phyloP scores from a whole-genome alignment of 2,888 invertebrate genomes.

The Herminia tarsipennalis region DNA sequence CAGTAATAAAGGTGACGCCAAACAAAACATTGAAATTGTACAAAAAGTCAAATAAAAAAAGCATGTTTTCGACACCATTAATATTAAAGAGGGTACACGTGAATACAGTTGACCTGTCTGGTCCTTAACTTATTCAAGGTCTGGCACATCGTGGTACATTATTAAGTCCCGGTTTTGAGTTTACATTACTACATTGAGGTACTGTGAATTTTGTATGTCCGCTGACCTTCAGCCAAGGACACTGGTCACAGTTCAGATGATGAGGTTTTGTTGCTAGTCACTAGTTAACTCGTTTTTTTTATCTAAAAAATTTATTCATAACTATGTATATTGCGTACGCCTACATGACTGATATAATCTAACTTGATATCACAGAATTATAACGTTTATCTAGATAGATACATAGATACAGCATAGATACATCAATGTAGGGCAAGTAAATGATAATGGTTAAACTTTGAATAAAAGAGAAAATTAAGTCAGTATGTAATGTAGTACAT shows the following conservation, averaged over 20 bases:
- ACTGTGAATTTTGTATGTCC: constrained; percentile 44
- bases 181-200: constrained; percentile 22
- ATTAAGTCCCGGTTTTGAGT: constrained; percentile 35
- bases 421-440: too few relatives aligned
- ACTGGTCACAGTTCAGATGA: constrained; percentile 39
- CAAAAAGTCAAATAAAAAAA: constrained; percentile 27
- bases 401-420: too few relatives aligned
- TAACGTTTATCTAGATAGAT: too few relatives aligned
- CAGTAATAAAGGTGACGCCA: constrained; percentile 15
- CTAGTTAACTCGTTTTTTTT: constrained; percentile 28
- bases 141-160: constrained; percentile 33
- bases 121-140: constrained; percentile 55
- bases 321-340: neutral
- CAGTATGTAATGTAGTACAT: too few relatives aligned
- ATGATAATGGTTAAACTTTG: too few relatives aligned
- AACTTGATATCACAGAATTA: too few relatives aligned
- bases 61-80: constrained; percentile 44
- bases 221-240: constrained; percentile 49
- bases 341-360: too few relatives aligned
- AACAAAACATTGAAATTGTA: constrained; percentile 28
- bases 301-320: constrained; percentile 27
- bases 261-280: constrained; percentile 22
- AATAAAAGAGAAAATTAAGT: too few relatives aligned
- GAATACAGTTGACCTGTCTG: constrained; percentile 64
- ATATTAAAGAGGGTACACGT: constrained; percentile 62